phyloP scores from a whole-genome alignment of 2,113 vertebrate species.

The Pseudonaja textilis region DNA sequence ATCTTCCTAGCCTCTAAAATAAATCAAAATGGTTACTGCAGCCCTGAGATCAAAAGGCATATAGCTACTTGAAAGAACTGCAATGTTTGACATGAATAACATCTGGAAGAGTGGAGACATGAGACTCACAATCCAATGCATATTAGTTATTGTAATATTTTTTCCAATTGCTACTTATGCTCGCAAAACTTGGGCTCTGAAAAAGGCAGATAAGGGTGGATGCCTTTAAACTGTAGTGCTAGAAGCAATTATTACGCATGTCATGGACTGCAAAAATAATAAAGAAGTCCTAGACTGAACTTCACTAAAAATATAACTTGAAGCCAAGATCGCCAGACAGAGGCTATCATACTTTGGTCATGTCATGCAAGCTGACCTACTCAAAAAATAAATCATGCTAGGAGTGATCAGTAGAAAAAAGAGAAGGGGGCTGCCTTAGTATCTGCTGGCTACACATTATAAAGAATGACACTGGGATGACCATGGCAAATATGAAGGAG shows the following conservation, averaged over 20 bases:
- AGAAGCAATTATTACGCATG: background rate
- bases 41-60: background rate
- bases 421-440: no score
- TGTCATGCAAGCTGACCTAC: no score
- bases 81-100: background rate
- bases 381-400: no score
- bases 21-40: no score
- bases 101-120: background rate
- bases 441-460: no score
- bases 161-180: background rate
- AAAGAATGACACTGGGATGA: no score
- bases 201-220: background rate
- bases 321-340: no score
- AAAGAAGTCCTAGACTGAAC: background rate
- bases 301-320: background rate
- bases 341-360: no score
- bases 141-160: background rate
- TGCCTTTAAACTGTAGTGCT: background rate
- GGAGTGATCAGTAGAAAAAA: no score
- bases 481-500: no score
- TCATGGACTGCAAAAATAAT: background rate
- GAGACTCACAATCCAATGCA: background rate
- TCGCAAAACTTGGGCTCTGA: background rate
- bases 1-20: background rate
- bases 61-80: background rate